Percentiles rank a stretch among this genome's conserved stretches.
Conservation (phyloP, 2,888 invertebrate species). For the Lumbricus terrestris region DNA sequence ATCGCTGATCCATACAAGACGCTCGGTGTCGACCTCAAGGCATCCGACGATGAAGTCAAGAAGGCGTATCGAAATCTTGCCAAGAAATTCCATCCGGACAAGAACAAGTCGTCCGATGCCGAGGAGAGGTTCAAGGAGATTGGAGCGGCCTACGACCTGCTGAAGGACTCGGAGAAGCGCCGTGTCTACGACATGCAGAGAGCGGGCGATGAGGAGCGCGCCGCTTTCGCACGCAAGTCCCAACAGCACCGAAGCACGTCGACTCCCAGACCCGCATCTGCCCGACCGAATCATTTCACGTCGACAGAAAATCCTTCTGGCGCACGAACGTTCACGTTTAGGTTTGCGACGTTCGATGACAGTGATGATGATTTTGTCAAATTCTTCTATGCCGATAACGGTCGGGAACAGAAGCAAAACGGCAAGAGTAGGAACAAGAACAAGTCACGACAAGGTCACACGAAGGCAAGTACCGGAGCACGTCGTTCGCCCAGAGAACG, state of each 20-base stretch:
- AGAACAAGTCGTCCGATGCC: conserved; percentile 49
- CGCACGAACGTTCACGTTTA: conserved; percentile 18
- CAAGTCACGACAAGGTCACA: background rate
- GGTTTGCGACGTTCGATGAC: conserved; percentile 20
- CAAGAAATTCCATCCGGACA: conserved; percentile 54
- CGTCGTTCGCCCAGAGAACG: background rate
- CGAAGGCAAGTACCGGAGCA: background rate
- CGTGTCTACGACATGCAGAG: conserved; percentile 31
- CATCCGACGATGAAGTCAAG: conserved; percentile 51
- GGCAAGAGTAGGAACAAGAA: conserved; percentile 19
- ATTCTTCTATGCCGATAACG: background rate
- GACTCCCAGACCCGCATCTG: background rate
- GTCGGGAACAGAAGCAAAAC: conserved; percentile 6
- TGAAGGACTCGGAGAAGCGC: conserved; percentile 41
- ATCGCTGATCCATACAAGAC: conserved; percentile 23
- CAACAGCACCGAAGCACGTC: background rate
- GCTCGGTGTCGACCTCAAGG: conserved; percentile 45
- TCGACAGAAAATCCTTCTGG: background rate
- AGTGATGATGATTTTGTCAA: conserved; percentile 11
- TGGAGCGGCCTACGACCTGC: conserved; percentile 49
- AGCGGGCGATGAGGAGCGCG: conserved; percentile 22
- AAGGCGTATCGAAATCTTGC: conserved; percentile 52
- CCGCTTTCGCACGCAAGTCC: background rate
- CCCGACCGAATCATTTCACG: background rate
- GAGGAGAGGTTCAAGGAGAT: conserved; percentile 56